Base-by-base conservation (phyloP, 2,888 invertebrate genomes). In the Argyresthia goedartella region DNA sequence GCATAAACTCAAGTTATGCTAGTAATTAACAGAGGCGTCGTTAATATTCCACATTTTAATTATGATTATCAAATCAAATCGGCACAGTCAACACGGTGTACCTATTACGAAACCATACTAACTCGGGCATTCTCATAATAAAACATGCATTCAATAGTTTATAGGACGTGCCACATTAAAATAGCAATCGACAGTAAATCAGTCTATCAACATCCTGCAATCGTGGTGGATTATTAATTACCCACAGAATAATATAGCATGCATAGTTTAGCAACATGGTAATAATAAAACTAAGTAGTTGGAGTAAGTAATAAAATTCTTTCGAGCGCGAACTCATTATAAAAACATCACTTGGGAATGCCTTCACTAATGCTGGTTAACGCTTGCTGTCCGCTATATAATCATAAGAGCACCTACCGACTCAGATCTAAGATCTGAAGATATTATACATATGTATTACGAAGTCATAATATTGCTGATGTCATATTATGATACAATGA, bases 291-390 rank as follows among this genome's bases (percentile, higher is more conserved):
- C 13, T 10, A n/a, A 47, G 34, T 13, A 33, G 34, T 25, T 8
- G 45, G n/a, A 45, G 25, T 25, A 45, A 16, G 49, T 41, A 62
- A 63, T 73, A 69, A 76, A 75, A 71, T 55, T 63, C 62, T 57
- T 57, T 61, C 60, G 69, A 68, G 67, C 76, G 73, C 66, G 65
- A 69, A 76, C 66, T 65, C 60, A 62, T 67, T 66, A 69, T 60
- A 66, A 60, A 65, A 66, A 66, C 61, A 65, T 67, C 60, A 59
- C 66, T 63, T 66, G 67, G 65, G 61, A 66, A 66, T 66, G 61
- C 57, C 54, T 25, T 25, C 25, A 25, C 25, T 25, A 25, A 25
- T 25, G 25, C 25, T 25, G 6, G 25, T 25, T 25, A 25, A 25
- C 25, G 25, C 25, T 25, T 25, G 6, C 25, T 4, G 25, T 4